phyloP scores from a whole-genome alignment of 2,113 vertebrate species.

The Otus sunia region DNA sequence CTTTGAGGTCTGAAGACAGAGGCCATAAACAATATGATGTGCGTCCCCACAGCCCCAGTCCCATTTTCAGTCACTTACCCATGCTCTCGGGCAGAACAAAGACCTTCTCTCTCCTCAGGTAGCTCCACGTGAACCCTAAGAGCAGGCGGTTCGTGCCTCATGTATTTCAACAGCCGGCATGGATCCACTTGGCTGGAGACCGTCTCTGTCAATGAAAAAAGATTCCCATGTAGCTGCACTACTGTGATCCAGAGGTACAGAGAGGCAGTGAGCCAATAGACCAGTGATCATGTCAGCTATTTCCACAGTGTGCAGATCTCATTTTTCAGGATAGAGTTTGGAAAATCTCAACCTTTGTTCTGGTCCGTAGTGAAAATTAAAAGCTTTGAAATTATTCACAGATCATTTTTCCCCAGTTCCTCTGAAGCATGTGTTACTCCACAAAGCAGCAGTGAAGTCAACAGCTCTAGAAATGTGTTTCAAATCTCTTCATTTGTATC shows the following conservation, averaged over 20 bases:
- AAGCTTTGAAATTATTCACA: not conserved
- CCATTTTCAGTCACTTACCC: not conserved
- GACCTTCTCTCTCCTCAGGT: not conserved
- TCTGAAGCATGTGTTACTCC: rapidly evolving
- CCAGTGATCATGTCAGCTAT: not conserved
- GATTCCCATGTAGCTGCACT: not conserved
- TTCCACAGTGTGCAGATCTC: not conserved
- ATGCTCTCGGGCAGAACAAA: not conserved
- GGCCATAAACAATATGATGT: not conserved
- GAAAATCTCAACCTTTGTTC: not conserved
- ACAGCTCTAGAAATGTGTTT: not conserved
- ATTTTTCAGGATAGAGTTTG: not conserved
- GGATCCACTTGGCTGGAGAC: not conserved
- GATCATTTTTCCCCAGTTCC: not conserved
- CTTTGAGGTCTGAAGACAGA: not conserved
- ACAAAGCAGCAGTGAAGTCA: not conserved
- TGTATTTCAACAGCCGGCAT: not conserved
- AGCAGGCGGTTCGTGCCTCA: not conserved
- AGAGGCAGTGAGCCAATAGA: rapidly evolving
- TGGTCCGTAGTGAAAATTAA: not conserved
- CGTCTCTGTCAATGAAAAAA: not conserved
- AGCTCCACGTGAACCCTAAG: not conserved
- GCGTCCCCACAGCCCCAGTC: not conserved
- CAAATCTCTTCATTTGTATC: not conserved
- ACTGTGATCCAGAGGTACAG: not conserved